Evolutionary conservation across 2,797 vertebrate species (phyloP).

Genomic region (Muscicapa striata): DNA sequence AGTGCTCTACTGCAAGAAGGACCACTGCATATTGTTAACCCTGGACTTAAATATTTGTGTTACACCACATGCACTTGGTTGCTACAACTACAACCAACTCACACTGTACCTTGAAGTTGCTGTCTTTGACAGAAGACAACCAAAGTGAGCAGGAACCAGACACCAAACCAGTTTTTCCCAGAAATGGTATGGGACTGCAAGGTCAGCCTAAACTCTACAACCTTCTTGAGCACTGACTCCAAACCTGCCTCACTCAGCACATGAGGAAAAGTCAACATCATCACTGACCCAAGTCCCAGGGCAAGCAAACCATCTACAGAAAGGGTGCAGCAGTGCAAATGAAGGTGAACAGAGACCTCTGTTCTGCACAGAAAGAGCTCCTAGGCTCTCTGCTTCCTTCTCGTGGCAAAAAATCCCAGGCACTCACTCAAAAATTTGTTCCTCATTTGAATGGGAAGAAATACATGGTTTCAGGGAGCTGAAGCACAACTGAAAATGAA

Average conservation of each 20-base stretch:
- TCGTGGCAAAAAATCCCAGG: neutral
- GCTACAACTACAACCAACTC: neutral
- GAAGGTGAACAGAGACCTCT: neutral
- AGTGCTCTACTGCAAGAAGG: neutral
- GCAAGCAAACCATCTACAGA: neutral
- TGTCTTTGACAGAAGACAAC: neutral
- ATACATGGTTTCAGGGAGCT: neutral
- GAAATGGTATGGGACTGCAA: neutral
- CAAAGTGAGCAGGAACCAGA: neutral
- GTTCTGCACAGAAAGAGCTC: neutral
- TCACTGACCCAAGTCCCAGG: neutral
- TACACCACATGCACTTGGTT: neutral
- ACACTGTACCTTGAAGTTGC: neutral
- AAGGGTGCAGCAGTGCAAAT: neutral
- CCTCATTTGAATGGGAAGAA: neutral
- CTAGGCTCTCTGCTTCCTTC: neutral
- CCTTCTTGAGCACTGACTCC: neutral
- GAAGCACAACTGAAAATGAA: constrained; percentile 1
- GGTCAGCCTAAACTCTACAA: neutral
- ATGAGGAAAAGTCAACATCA: neutral
- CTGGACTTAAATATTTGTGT: neutral
- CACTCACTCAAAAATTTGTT: neutral
- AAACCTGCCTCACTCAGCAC: neutral
- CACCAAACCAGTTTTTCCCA: neutral
- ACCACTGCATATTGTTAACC: neutral